These are phyloP conservation scores for Dynastes hyllus DNA, from an alignment of 2,888 invertebrate species.

Conservation along the genomic window DNA sequence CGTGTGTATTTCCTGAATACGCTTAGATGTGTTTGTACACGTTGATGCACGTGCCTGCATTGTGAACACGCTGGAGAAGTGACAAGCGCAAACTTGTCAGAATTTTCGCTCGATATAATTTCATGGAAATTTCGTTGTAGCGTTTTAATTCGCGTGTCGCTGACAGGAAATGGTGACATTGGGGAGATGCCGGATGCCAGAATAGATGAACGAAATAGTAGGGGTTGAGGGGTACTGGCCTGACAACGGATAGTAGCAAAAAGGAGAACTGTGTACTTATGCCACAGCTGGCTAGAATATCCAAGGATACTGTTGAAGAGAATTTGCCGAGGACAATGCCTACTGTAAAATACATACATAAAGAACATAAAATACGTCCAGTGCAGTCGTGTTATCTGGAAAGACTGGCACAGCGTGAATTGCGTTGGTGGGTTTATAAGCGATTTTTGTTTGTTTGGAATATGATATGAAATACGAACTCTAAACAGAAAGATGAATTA, in stretches of 20 bases:
- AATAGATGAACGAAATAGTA: slow-evolving; percentile 51
- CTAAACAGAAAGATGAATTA: no score
- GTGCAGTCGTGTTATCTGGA: slow-evolving; percentile 39
- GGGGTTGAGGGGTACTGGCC: slow-evolving; percentile 5
- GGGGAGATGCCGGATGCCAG: slow-evolving; percentile 57
- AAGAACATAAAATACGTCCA: slow-evolving; percentile 43
- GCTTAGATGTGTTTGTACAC: slow-evolving; percentile 6
- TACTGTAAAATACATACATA: slow-evolving; percentile 20
- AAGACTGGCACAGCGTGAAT: slow-evolving; percentile 47
- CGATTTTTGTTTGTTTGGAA: slow-evolving; percentile 2
- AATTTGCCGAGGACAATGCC: slow-evolving; percentile 43
- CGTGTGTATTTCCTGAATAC: slow-evolving; percentile 18
- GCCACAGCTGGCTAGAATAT: slow-evolving; percentile 30
- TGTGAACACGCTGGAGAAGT: slow-evolving; percentile 15
- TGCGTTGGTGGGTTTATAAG: not conserved
- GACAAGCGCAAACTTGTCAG: slow-evolving; percentile 45
- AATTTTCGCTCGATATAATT: slow-evolving; percentile 68
- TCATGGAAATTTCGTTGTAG: slow-evolving; percentile 66
- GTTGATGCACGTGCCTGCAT: slow-evolving; percentile 29
- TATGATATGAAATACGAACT: not conserved
- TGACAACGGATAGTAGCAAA: slow-evolving; percentile 32
- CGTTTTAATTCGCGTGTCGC: slow-evolving; percentile 66
- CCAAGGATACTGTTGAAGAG: slow-evolving; percentile 33
- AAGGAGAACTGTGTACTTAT: not conserved
- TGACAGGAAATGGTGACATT: slow-evolving; percentile 66